phyloP scores from a whole-genome alignment of 2,797 vertebrate genomes.

The Xiphophorus birchmanni region DNA sequence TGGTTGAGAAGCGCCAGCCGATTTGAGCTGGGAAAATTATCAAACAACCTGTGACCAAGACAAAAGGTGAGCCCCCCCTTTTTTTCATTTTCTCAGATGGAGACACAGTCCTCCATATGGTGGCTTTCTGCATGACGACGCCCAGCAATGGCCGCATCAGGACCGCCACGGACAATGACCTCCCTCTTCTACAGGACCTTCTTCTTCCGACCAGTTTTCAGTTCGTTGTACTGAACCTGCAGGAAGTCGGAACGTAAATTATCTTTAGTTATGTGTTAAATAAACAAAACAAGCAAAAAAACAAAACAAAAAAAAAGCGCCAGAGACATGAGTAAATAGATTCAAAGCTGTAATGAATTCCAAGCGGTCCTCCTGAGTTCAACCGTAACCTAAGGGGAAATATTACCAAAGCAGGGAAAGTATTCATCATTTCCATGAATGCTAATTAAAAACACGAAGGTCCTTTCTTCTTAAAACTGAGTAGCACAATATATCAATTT shows the following conservation, averaged over 20 bases:
- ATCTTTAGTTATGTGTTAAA: neutral
- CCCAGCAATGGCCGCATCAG: conserved; percentile 14
- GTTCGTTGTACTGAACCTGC: conserved; percentile 90
- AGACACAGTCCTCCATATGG: conserved; percentile 1
- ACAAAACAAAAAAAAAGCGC: neutral
- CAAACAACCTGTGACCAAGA: conserved; percentile 1
- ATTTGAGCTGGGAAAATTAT: conserved; percentile 15
- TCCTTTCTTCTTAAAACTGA: conserved; percentile 1
- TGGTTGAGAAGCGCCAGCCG: conserved; percentile 28
- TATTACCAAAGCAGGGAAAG: neutral
- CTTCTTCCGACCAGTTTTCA: conserved; percentile 85
- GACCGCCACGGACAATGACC: neutral
- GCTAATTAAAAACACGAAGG: neutral
- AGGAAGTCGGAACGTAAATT: conserved; percentile 27
- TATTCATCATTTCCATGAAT: conserved; percentile 4
- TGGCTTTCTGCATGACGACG: neutral
- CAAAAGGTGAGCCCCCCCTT: neutral
- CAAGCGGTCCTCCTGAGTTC: conserved; percentile 3
- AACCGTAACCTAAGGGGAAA: neutral
- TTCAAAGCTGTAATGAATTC: conserved; percentile 1
- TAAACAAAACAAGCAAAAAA: neutral
- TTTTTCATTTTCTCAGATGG: neutral
- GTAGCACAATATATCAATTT: neutral
- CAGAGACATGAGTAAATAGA: neutral
- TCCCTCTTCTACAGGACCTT: conserved; percentile 72